These are phyloP conservation scores for Silvanus unidentatus DNA, from an alignment of 2,888 invertebrate species.

Conservation along the genomic window DNA sequence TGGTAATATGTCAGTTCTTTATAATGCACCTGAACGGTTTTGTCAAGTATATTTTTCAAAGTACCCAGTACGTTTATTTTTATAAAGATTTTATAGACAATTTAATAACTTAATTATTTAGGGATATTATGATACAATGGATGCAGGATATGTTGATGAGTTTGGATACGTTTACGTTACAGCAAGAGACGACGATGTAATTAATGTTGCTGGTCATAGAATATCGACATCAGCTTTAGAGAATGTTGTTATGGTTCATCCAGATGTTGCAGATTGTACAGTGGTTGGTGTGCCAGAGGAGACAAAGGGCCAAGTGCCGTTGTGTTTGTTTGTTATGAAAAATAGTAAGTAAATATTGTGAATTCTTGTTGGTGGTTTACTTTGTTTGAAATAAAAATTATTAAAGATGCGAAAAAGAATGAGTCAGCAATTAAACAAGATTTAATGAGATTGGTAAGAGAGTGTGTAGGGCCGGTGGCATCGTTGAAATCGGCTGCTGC, in stretches of 20 bases:
- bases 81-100: not conserved
- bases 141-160: conserved; percentile 81
- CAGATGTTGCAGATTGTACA: conserved; percentile 77
- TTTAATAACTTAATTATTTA: conserved; percentile 34
- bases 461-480: conserved; percentile 80
- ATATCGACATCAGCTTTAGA: conserved; percentile 85
- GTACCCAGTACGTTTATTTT: conserved; percentile 63
- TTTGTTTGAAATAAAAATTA: not conserved
- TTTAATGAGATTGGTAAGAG: conserved; percentile 55
- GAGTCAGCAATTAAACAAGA: conserved; percentile 53
- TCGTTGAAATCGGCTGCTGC: conserved; percentile 75
- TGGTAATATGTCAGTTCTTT: conserved; percentile 78
- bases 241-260: conserved; percentile 83
- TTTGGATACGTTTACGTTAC: conserved; percentile 84
- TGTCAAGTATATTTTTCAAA: conserved; percentile 74
- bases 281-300: conserved; percentile 86
- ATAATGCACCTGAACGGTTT: conserved; percentile 73
- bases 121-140: conserved; percentile 94
- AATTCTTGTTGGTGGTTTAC: not conserved
- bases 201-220: conserved; percentile 91
- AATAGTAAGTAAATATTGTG: conserved; percentile 45
- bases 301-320: conserved; percentile 85
- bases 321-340: conserved; percentile 78
- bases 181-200: conserved; percentile 88
- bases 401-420: conserved; percentile 46